Percentiles rank a stretch among this genome's conserved stretches.
Evolutionary conservation across 2,797 vertebrate species (phyloP).

Genomic region (Euphonia xanthogaster): DNA sequence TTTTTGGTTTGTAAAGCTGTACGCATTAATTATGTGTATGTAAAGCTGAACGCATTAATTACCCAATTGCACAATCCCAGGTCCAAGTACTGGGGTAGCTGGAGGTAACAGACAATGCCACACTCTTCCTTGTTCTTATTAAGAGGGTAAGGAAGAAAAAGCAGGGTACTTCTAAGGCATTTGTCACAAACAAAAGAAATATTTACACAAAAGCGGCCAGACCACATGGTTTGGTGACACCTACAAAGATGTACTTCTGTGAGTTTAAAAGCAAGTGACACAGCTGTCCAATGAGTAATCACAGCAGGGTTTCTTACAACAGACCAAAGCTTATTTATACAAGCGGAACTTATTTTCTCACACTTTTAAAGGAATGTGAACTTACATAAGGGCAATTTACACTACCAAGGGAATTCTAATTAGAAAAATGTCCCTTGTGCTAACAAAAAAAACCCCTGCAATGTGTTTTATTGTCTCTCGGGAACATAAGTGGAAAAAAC

Average conservation of each 20-base stretch:
- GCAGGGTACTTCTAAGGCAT: slow-evolving; percentile 60
- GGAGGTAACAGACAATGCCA: neutral
- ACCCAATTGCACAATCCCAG: neutral
- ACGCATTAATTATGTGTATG: neutral
- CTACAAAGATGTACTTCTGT: slow-evolving; percentile 68
- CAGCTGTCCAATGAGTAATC: slow-evolving; percentile 76
- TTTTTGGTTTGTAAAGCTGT: neutral
- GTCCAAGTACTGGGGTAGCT: neutral
- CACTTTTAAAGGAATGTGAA: slow-evolving; percentile 80
- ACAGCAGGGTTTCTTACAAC: slow-evolving; percentile 76
- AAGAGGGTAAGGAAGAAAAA: slow-evolving; percentile 12
- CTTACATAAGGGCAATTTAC: slow-evolving; percentile 77
- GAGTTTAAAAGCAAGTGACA: slow-evolving; percentile 72
- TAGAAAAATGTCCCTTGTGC: slow-evolving; percentile 64
- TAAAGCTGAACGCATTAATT: neutral
- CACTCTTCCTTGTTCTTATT: neutral
- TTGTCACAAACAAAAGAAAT: slow-evolving; percentile 73
- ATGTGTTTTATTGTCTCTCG: slow-evolving; percentile 60
- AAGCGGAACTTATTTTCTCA: slow-evolving; percentile 83
- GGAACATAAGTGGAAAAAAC: slow-evolving; percentile 64
- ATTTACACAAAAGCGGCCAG: slow-evolving; percentile 69
- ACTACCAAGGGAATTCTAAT: slow-evolving; percentile 77
- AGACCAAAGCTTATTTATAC: slow-evolving; percentile 80
- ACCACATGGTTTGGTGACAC: slow-evolving; percentile 78
- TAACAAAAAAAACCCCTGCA: slow-evolving; percentile 66